phyloP scores from a whole-genome alignment of 1,140 invertebrate genomes.

The Lordiphosa stackelbergi region DNA sequence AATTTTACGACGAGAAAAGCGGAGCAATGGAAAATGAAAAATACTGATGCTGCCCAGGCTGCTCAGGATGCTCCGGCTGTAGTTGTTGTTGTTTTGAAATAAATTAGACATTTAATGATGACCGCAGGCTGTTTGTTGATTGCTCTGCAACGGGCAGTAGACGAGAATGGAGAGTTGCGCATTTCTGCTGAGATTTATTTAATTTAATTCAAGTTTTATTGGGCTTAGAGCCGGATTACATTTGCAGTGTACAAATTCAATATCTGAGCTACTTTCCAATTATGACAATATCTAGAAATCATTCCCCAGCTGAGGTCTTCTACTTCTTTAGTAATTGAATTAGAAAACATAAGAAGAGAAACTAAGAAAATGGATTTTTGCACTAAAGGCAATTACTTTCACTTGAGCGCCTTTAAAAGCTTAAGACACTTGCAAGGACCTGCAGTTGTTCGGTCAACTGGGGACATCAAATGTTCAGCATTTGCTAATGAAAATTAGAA shows the following conservation, averaged over 20 bases:
- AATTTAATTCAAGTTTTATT: slow-evolving; percentile 74
- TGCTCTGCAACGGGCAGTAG: slow-evolving; percentile 40
- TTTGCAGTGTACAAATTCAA: too few relatives aligned
- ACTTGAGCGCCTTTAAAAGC: slow-evolving; percentile 60
- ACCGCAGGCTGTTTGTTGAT: slow-evolving; percentile 71
- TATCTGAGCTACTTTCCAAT: slow-evolving; percentile 8
- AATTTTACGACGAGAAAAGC: slow-evolving; percentile 48
- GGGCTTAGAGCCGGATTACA: slow-evolving; percentile 24
- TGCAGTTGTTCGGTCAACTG: slow-evolving; percentile 31
- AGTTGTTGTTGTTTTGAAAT: slow-evolving; percentile 63
- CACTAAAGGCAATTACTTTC: slow-evolving; percentile 58
- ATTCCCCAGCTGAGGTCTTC: slow-evolving; percentile 22
- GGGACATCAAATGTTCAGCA: slow-evolving; percentile 28
- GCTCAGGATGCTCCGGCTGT: slow-evolving; percentile 7
- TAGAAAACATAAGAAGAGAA: slow-evolving; percentile 51
- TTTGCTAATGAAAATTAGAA: slow-evolving; percentile 63
- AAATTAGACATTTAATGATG: slow-evolving; percentile 76
- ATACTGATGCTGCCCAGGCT: slow-evolving; percentile 38
- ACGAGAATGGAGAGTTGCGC: slow-evolving; percentile 33
- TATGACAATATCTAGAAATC: slow-evolving; percentile 3
- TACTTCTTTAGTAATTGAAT: slow-evolving; percentile 55
- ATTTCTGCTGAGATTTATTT: slow-evolving; percentile 70
- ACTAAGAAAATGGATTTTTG: slow-evolving; percentile 24
- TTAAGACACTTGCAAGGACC: slow-evolving; percentile 42
- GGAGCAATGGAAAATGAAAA: slow-evolving; percentile 52